A percentile compares a stretch with the other conserved stretches of the same genome.
These are phyloP conservation scores for Chouioia cunea DNA, from an alignment of 2,888 invertebrate species.

Conservation along the genomic window DNA sequence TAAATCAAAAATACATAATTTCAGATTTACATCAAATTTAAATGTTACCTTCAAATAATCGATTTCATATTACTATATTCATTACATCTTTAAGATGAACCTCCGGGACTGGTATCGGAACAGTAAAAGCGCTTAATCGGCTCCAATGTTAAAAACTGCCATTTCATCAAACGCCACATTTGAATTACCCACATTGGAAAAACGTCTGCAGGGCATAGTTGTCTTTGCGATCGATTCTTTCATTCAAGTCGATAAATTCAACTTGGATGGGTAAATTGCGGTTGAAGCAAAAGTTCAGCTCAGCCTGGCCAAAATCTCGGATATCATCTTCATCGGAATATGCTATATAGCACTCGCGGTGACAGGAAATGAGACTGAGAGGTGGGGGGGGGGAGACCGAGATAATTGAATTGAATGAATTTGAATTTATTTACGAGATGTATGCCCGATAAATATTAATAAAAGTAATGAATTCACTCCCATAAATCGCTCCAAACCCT, in stretches of 20 bases:
- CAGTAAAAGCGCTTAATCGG: no score
- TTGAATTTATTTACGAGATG: constrained; percentile 23
- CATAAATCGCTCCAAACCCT: no score
- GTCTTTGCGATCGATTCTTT: constrained; percentile 36
- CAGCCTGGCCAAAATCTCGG: constrained; percentile 15
- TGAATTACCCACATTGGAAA: constrained; percentile 36
- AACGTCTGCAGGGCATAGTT: constrained; percentile 23
- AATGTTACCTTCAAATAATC: no score
- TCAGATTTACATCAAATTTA: no score
- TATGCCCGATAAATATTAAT: neutral
- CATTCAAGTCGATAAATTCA: constrained; percentile 19
- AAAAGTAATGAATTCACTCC: no score
- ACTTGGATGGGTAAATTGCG: constrained; percentile 31
- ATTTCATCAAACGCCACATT: constrained; percentile 10
- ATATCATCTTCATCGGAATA: constrained; percentile 25
- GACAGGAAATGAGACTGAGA: neutral
- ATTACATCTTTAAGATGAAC: constrained; percentile 8
- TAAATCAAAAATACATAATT: no score
- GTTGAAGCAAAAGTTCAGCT: constrained; percentile 35
- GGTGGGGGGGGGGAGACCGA: neutral
- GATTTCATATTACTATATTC: neutral
- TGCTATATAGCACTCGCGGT: neutral
- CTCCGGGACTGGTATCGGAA: constrained; percentile 8
- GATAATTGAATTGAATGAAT: constrained; percentile 19
- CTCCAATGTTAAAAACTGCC: no score